Base-by-base conservation (phyloP, 1,140 invertebrate species). In the Drosophila sulfurigaster region DNA sequence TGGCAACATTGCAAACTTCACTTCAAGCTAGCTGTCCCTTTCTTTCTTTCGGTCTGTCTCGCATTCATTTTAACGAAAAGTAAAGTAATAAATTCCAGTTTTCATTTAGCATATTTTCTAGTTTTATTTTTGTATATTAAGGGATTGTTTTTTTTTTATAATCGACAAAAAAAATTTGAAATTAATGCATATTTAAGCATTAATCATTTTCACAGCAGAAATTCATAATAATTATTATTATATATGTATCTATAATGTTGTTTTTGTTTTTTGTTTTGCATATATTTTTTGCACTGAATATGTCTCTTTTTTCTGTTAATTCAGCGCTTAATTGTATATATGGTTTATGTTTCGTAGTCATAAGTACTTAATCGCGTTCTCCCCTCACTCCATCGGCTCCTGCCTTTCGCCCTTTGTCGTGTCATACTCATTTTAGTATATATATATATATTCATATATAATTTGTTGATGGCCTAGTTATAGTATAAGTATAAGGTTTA, bases 381-480 rank as follows among this genome's bases (percentile, higher is more conserved):
- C 62, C 56, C 15, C 13, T 3, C 3, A 4, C 20, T 35, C 25
- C 51, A 1, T 1, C 28, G n/a, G 1, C 46, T 28, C 20, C 48
- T 11, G 8, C 5, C 8, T 10, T 28, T 49, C 48, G 8, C 2
- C 20, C 48, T 28, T 28, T 28, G 43, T 20, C 16, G 41, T 52
- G 8, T 15, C 43, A 58, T 49, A 73, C 60, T 43, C 52, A 77
- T 56, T 35, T 69, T 28, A 25, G 45, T 49, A 28, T n/a, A 54
- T 30, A 49, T 48, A 30, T 49, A 8, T 65, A 30, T 66, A 49
- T 59, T 38, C 66, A 45, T 62, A 69, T 85, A 48, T 88, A 83
- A 80, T 72, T 87, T 88, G 80, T 82, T 80, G 83, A 58, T 88
- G 80, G 85, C 83, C 83, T 87, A 88, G 81, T 75, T 83, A 25